Conservation (phyloP, 2,113 vertebrate species). For the Speoplatyrhinus poulsoni region DNA sequence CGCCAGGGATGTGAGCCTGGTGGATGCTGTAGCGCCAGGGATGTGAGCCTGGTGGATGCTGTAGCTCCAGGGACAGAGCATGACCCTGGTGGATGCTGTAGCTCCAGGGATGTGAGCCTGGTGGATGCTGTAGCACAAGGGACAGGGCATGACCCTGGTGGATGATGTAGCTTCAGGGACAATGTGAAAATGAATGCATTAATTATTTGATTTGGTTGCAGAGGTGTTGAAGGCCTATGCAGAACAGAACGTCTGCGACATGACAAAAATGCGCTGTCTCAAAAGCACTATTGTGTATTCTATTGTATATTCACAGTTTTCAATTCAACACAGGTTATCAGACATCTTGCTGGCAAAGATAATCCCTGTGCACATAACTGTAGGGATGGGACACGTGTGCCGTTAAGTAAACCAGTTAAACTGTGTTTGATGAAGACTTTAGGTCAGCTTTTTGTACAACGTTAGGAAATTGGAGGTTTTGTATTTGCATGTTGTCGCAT, state of each 20-base stretch:
- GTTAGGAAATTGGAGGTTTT: background rate
- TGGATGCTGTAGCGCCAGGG: background rate
- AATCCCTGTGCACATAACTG: conserved; percentile 38
- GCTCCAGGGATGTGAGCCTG: conserved; percentile 45
- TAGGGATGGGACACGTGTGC: conserved; percentile 20
- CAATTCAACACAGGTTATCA: conserved; percentile 41
- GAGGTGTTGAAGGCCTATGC: conserved; percentile 50
- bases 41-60: conserved; percentile 26
- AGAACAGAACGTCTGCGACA: conserved; percentile 29
- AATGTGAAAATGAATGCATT: conserved; percentile 51
- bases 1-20: background rate
- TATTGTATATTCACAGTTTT: conserved; percentile 9
- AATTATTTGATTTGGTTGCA: conserved; percentile 44
- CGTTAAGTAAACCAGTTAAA: conserved; percentile 22
- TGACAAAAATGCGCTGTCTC: conserved; percentile 39
- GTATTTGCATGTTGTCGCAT: too few species aligned
- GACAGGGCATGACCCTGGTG: conserved; percentile 17
- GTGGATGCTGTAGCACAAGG: background rate
- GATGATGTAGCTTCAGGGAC: background rate
- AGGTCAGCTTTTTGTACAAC: conserved; percentile 6
- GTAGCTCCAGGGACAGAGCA: conserved; percentile 37
- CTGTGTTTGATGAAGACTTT: conserved; percentile 15
- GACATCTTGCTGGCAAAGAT: conserved; percentile 36
- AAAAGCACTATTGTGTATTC: conserved; percentile 10
- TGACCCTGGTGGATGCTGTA: conserved; percentile 15